These are phyloP conservation scores for Acipenser oxyrinchus DNA, from an alignment of 2,797 vertebrate genomes.

Conservation along the genomic window DNA sequence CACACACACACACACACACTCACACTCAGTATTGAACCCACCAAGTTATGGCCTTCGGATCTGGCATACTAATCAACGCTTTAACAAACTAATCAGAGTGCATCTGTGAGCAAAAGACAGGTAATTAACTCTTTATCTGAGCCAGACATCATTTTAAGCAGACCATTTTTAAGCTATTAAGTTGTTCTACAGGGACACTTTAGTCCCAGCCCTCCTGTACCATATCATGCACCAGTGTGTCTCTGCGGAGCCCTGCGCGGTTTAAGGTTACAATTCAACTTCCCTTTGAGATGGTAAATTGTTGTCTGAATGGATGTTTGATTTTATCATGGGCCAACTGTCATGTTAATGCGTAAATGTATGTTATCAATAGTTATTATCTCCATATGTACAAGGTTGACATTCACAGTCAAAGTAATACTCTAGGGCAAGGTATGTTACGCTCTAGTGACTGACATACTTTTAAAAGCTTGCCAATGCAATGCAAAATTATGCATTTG, in stretches of 20 bases:
- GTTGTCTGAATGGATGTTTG: slow-evolving; percentile 12
- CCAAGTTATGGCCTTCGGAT: slow-evolving; percentile 2
- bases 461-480: slow-evolving; percentile 11
- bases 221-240: not conserved
- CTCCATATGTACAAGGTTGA: not conserved
- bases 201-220: not conserved
- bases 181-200: not conserved
- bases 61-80: slow-evolving; percentile 11
- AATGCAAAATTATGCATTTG: not conserved
- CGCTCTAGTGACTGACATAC: slow-evolving; percentile 2
- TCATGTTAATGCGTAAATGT: slow-evolving; percentile 2
- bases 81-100: slow-evolving; percentile 7
- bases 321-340: slow-evolving; percentile 7
- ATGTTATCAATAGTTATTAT: slow-evolving; percentile 10
- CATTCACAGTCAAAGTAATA: not conserved
- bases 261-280: slow-evolving; percentile 14
- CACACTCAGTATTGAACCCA: slow-evolving; percentile 9
- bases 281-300: slow-evolving; percentile 7
- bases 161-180: not conserved
- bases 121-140: slow-evolving; percentile 5
- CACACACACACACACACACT: slow-evolving; percentile 12
- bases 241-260: not conserved
- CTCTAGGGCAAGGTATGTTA: slow-evolving; percentile 4
- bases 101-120: not conserved
- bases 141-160: slow-evolving; percentile 6